Evolutionary conservation across 2,113 vertebrate species (phyloP).

Genomic region (Hypanus sabinus): DNA sequence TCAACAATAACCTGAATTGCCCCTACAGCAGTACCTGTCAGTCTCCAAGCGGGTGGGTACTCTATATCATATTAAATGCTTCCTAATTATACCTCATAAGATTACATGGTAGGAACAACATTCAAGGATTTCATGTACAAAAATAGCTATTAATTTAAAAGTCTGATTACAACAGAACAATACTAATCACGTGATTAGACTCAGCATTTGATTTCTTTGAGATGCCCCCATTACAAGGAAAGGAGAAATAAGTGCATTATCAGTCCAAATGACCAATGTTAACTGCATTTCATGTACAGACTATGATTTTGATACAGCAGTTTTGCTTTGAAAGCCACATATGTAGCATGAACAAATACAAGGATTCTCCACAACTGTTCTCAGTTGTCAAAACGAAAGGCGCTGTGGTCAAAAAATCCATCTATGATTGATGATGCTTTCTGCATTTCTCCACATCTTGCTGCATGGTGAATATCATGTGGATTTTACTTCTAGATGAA

Average conservation of each 20-base stretch:
- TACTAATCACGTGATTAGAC: neutral
- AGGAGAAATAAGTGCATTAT: too few species aligned
- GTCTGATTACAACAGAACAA: neutral
- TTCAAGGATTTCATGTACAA: constrained; percentile 11
- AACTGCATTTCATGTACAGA: neutral
- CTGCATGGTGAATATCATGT: too few species aligned
- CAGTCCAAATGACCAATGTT: too few species aligned
- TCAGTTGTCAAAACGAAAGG: too few species aligned
- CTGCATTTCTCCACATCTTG: too few species aligned
- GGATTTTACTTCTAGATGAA: too few species aligned
- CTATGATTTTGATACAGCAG: neutral
- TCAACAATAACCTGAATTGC: neutral
- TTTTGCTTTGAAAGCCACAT: neutral
- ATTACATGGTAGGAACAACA: neutral
- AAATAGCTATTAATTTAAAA: neutral
- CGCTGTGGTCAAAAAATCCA: too few species aligned
- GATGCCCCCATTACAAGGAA: neutral
- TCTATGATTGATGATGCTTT: too few species aligned
- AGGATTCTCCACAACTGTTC: neutral
- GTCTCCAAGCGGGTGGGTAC: too few species aligned
- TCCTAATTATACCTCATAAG: neutral
- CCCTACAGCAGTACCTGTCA: too few species aligned
- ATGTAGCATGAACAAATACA: neutral
- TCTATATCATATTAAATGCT: neutral
- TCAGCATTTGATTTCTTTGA: neutral